These are phyloP conservation scores for Acleris laterana DNA, from an alignment of 2,888 invertebrate genomes.

Conservation along the genomic window DNA sequence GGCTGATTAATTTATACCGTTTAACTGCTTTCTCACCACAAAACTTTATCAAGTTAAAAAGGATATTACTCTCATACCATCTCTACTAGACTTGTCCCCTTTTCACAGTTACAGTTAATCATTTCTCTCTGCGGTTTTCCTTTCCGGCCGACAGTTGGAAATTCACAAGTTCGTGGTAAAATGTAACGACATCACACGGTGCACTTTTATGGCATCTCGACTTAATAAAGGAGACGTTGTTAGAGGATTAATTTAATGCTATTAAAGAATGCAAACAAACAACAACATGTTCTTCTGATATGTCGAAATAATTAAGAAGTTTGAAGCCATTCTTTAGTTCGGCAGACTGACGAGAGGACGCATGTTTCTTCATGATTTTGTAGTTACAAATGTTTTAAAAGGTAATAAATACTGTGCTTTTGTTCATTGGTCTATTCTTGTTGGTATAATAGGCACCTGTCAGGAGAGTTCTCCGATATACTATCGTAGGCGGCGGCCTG, in stretches of 20 bases:
- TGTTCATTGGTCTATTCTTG: neutral
- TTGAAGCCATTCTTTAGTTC: too few relatives aligned
- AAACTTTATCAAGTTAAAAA: too few relatives aligned
- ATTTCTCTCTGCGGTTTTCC: slow-evolving; percentile 14
- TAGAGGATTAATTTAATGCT: neutral
- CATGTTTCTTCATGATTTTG: neutral
- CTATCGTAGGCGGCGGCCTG: slow-evolving; percentile 14
- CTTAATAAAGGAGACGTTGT: neutral
- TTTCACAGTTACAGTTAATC: neutral
- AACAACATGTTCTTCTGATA: neutral
- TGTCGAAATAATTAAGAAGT: too few relatives aligned
- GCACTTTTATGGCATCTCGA: neutral
- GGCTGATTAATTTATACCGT: slow-evolving; percentile 7
- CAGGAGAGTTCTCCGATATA: slow-evolving; percentile 2
- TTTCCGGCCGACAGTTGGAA: neutral
- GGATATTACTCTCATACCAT: too few relatives aligned
- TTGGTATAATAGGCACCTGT: neutral
- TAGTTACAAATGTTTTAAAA: neutral
- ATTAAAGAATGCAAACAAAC: neutral
- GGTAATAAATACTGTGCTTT: neutral
- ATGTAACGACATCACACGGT: neutral
- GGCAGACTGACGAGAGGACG: too few relatives aligned
- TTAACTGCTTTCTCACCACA: slow-evolving; percentile 12
- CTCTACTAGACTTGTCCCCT: too few relatives aligned
- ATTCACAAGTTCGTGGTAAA: slow-evolving; percentile 3